Conservation (phyloP, 2,113 vertebrate genomes). For the Thamnophis sirtalis region DNA sequence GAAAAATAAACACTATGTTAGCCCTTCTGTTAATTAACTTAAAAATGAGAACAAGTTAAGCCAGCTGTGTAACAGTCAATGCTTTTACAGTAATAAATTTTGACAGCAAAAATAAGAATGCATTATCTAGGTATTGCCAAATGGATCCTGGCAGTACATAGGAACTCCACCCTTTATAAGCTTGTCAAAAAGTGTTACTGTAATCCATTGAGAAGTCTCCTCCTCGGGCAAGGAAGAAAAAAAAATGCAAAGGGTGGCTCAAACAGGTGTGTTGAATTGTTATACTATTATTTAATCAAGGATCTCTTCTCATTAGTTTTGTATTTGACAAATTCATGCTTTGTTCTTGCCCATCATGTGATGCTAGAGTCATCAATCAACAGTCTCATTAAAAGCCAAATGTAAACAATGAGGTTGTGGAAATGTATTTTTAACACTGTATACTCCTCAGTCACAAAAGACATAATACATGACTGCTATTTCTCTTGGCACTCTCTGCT, state of each 20-base stretch:
- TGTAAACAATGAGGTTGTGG: constrained; percentile 41
- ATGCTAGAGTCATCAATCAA: constrained; percentile 60
- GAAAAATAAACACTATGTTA: constrained; percentile 61
- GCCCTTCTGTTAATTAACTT: constrained; percentile 64
- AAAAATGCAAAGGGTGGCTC: constrained; percentile 60
- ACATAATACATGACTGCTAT: constrained; percentile 52
- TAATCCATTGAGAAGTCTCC: constrained; percentile 77
- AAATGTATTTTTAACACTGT: constrained; percentile 50
- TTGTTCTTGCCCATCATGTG: constrained; percentile 58
- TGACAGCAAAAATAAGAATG: constrained; percentile 77
- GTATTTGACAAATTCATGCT: constrained; percentile 60
- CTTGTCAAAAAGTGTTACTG: constrained; percentile 86
- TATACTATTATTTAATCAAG: constrained; percentile 63
- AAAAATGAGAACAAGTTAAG: constrained; percentile 65
- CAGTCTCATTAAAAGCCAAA: constrained; percentile 54
- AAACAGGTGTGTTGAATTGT: constrained; percentile 70
- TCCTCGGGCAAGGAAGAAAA: constrained; percentile 66
- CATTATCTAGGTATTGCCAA: constrained; percentile 68
- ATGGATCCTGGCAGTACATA: constrained; percentile 69
- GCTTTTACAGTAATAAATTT: constrained; percentile 72
- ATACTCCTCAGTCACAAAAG: constrained; percentile 43
- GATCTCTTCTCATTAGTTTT: constrained; percentile 71
- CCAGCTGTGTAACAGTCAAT: constrained; percentile 68
- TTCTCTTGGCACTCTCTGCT: constrained; percentile 49
- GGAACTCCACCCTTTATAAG: constrained; percentile 72